Evolutionary conservation across 2,797 vertebrate species (phyloP), one percentile per base, ranked within the genome.

Genomic region (Xyrichtys novacula): DNA sequence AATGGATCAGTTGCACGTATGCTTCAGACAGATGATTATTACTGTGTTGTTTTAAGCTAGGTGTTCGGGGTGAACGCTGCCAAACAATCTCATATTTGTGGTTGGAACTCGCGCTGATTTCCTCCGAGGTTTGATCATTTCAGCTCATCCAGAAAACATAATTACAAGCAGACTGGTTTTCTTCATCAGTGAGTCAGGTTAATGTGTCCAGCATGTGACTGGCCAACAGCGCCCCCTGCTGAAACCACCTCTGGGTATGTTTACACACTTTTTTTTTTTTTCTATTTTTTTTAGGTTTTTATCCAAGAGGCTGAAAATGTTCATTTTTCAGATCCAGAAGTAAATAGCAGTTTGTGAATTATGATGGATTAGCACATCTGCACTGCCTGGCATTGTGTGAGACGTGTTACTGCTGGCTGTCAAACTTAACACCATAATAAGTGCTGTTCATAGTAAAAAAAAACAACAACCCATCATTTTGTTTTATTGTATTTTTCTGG

Each of bases 51-150:
- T 85, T 72, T 49, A 71, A 62, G 52, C 56, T 34, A 44, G 72
- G 42, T 70, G 54, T 68, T 71, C 28, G n/a, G 65, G 59, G 19
- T 6, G 15, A 65, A 38, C n/a, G 53, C 74, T 81, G 79, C 68
- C 73, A 87, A 78, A 80, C 63, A 49, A 69, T 77, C 58, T 63
- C 3, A 62, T 31, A 53, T 68, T 61, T 55, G 43, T 57, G 29
- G 28, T 48, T 53, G 46, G 47, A 76, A 55, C 47, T 7, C 22
- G 11, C 42, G 26, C 52, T 85, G 74, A 86, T 88, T 85, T 85
- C 80, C 78, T 87, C 68, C 0, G 75, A 60, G 76, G 73, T 76
- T 80, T 76, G 26, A 78, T 80, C 54, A 43, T 44, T 69, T 81
- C 56, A 1, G 65, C 63, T 78, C 65, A 43, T 79, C 59, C 53